Evolutionary conservation across 2,797 vertebrate genomes (phyloP), one percentile per base, ranked within the genome.

Genomic region (Gorsachius magnificus): DNA sequence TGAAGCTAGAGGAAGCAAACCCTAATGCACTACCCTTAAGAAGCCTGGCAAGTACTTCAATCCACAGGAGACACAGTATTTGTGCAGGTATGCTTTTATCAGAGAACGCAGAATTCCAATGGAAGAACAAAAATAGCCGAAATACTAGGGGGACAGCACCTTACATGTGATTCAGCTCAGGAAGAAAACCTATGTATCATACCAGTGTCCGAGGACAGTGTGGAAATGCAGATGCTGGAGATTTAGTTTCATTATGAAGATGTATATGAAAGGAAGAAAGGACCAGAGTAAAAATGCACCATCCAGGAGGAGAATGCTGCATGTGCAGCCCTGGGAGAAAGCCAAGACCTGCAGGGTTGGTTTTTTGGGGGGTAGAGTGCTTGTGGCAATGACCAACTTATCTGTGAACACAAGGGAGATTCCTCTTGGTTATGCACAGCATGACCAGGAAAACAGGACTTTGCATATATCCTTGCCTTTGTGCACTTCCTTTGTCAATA

Each of bases 191-290:
- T 33, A 35, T 3, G 16, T 21, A 22, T 48, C 58, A 31, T 6
- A 51, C 10, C 31, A 33, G 22, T 17, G 13, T n/a, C 36, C 0
- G 0, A 87, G 54, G 33, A 33, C 35, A 71, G 51, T 48, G 29
- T 86, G 25, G 64, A 86, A 88, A 90, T 24, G 21, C 7, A 56
- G 19, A 83, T 43, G 11, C 17, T 46, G 43, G 29, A 82, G n/a
- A 46, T 50, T 31, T 33, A 53, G 12, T 57, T 61, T 84, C 33
- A 35, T 68, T 58, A 54, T 38, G 65, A 64, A 68, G 13, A 61
- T 10, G 57, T 1, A 41, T 5, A 54, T 9, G 51, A 79, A 84
- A 89, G 35, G 22, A 72, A 65, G 43, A 41, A 91, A 69, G 11
- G 19, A 72, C 1, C 15, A 54, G 21, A 77, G 38, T 60, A 60